Base-by-base conservation (phyloP, 2,888 invertebrate species). In the Tridacna crocea region DNA sequence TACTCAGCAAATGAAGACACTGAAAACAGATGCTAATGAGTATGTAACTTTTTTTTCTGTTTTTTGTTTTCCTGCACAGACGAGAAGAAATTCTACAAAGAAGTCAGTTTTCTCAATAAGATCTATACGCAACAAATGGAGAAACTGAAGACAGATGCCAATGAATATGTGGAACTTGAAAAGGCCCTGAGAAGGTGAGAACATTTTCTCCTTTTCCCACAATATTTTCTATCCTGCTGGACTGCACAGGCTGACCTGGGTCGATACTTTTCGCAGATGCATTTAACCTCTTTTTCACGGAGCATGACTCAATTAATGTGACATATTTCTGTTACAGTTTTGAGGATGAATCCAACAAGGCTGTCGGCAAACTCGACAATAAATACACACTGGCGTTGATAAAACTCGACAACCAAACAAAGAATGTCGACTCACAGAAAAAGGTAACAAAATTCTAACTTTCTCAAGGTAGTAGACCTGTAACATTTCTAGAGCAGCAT, bases 161-260 rank as follows among this genome's bases (percentile, higher is more conserved):
- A 66, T 27, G 66, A 66, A 19, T 66, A 66, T n/a, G 46, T 66
- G 19, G n/a, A 66, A 12, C 17, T 66, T 46, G 66, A 66, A n/a
- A 66, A 46, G 46, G 12, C 46, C 8, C 66, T 66, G 46, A 66
- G 19, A 66, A n/a, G 46, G 66, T 66, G 46, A 61, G 36, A 36
- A 8, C 36, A 36, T 4, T 36, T 36, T 36, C 36, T 36, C 36
- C 36, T 36, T 36, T 36, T 36, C 2, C 36, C 36, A 36, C 36
- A 36, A 8, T 36, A 8, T 36, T 36, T 36, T 36, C 36, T 8
- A 36, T 8, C 36, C 36, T 36, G 2, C 8, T 36, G 2, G 36
- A 36, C 2, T 36, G 36, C 36, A 8, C 2, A 4, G 36, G 8
- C 36, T 36, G 2, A 8, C 36, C 8, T 36, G 36, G 36, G 2